These are phyloP conservation scores for Necrosyrtes monachus DNA, from an alignment of 2,797 vertebrate species.

Conservation along the genomic window DNA sequence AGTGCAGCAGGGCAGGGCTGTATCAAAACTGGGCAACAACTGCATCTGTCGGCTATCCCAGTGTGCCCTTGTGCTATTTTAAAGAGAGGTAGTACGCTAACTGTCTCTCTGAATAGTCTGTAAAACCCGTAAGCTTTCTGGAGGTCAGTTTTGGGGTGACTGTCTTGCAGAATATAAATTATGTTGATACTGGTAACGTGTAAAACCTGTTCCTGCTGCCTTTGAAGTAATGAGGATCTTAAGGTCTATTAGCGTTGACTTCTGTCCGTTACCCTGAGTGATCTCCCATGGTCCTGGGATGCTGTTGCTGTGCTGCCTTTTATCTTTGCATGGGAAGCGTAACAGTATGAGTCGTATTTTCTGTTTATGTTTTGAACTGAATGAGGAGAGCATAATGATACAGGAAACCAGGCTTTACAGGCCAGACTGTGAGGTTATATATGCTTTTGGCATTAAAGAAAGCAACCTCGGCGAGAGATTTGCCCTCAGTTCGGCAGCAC, in stretches of 20 bases:
- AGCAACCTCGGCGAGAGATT: rapidly evolving
- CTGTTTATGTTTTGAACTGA: rapidly evolving
- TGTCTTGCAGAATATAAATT: background rate
- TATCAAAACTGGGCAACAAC: background rate
- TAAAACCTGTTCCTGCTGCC: background rate
- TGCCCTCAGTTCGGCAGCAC: background rate
- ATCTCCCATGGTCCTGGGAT: background rate
- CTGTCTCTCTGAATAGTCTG: background rate
- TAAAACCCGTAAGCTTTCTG: background rate
- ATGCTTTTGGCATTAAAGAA: background rate
- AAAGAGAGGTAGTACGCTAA: background rate
- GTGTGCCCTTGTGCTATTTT: background rate
- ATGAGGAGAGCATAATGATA: rapidly evolving
- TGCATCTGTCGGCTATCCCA: rapidly evolving
- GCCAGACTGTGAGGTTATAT: rapidly evolving
- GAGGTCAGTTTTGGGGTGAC: background rate
- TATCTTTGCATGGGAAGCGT: rapidly evolving
- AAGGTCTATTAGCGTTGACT: background rate
- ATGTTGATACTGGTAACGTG: background rate
- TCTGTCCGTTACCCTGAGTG: rapidly evolving
- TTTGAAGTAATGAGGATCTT: background rate
- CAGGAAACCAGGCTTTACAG: background rate
- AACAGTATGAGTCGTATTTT: rapidly evolving
- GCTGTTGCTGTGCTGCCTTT: rapidly evolving
- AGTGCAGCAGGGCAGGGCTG: background rate